Percentiles rank a stretch among this genome's conserved stretches.
phyloP scores from a whole-genome alignment of 2,113 vertebrate species.

The Sylvia atricapilla region DNA sequence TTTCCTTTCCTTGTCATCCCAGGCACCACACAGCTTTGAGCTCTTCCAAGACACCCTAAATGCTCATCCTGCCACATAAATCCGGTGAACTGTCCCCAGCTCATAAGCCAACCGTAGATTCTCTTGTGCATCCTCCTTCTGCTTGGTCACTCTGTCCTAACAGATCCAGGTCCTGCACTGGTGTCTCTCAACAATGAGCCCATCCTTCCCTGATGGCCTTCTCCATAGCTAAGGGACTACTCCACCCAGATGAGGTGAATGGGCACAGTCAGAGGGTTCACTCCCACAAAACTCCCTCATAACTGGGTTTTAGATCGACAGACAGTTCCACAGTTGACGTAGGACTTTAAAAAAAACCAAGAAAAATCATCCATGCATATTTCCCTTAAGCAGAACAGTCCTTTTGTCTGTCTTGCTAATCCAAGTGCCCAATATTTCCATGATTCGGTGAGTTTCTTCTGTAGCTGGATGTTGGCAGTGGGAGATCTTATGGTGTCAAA shows the following conservation, averaged over 20 bases:
- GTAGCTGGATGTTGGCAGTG: not conserved
- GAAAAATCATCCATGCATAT: not conserved
- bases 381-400: not conserved
- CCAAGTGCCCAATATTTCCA: not conserved
- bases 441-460: not conserved
- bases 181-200: not conserved
- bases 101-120: accelerated
- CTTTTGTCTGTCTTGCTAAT: not conserved
- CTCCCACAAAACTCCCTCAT: not conserved
- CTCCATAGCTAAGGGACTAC: not conserved
- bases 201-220: not conserved
- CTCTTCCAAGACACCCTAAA: not conserved
- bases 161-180: not conserved
- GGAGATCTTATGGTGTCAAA: not conserved
- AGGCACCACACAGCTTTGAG: not conserved
- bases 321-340: not conserved
- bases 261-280: not conserved
- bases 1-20: not conserved
- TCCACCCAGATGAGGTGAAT: accelerated
- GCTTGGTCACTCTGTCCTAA: not conserved
- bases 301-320: not conserved
- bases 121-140: not conserved
- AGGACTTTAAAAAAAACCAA: not conserved
- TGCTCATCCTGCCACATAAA: not conserved
- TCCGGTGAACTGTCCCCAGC: not conserved